phyloP scores from a whole-genome alignment of 92 coral and sea anemone genomes.

The Palythoa caribaeorum region DNA sequence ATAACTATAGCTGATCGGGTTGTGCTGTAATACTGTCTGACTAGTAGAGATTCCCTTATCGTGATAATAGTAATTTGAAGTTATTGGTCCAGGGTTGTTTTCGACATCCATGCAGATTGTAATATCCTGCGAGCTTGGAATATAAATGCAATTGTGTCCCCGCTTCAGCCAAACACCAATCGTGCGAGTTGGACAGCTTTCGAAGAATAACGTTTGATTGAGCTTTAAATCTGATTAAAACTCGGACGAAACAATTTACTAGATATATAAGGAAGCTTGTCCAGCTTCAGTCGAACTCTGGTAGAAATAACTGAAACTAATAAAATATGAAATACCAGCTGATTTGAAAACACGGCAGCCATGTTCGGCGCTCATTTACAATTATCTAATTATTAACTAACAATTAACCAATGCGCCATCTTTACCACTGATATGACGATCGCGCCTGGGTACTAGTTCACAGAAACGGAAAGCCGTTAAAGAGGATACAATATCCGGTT shows the following conservation, averaged over 20 bases:
- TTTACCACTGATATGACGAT: too few species aligned
- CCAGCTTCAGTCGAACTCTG: neutral
- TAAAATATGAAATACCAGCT: neutral
- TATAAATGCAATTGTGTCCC: conserved; percentile 9
- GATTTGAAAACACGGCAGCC: neutral
- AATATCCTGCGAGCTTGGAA: conserved; percentile 17
- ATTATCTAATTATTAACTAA: too few species aligned
- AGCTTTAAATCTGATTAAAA: neutral
- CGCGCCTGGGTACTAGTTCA: too few species aligned
- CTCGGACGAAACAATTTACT: neutral
- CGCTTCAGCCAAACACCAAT: conserved; percentile 9
- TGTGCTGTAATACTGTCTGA: conserved; percentile 4
- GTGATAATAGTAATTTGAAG: neutral
- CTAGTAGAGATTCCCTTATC: neutral
- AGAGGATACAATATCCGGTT: too few species aligned
- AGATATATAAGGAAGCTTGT: neutral
- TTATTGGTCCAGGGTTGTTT: conserved; percentile 22
- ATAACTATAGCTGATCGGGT: neutral
- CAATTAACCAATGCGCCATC: too few species aligned
- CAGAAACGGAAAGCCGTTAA: too few species aligned
- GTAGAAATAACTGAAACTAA: neutral
- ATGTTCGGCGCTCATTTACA: too few species aligned
- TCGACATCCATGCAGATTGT: conserved; percentile 36
- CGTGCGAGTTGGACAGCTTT: conserved; percentile 12
- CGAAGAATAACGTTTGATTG: neutral